A percentile compares a stretch with the other conserved stretches of the same genome.
phyloP scores from a whole-genome alignment of 2,797 vertebrate species.

The Anas flavirostris region DNA sequence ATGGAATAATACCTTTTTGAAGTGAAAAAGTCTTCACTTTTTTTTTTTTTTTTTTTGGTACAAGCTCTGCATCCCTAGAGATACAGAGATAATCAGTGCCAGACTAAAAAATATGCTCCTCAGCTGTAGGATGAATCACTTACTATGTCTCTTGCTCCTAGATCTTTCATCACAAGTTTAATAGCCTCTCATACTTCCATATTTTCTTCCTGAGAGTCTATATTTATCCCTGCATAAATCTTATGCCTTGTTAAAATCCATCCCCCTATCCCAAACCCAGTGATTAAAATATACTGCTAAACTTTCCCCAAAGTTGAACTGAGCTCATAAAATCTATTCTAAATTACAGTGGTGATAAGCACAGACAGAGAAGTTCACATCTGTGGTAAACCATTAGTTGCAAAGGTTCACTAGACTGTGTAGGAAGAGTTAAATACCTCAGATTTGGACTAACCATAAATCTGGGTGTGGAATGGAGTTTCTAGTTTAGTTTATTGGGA shows the following conservation, averaged over 20 bases:
- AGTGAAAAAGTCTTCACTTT: neutral
- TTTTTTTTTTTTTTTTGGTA: neutral
- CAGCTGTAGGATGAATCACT: constrained; percentile 20
- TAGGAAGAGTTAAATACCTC: neutral
- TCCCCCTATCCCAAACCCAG: neutral
- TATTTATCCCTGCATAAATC: constrained; percentile 42
- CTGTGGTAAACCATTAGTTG: neutral
- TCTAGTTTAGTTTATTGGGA: neutral
- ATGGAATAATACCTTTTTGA: neutral
- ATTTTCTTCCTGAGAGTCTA: neutral
- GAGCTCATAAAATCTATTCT: neutral
- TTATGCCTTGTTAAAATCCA: constrained; percentile 18
- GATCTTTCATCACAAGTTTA: constrained; percentile 4
- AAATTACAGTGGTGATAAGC: neutral
- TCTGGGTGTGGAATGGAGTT: neutral
- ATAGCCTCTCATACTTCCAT: constrained; percentile 1
- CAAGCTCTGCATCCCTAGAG: neutral
- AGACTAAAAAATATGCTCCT: neutral
- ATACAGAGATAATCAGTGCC: neutral
- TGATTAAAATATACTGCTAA: neutral
- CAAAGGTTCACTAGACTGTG: neutral
- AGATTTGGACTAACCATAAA: neutral
- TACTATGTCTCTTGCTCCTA: neutral
- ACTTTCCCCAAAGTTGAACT: neutral
- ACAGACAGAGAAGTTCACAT: neutral